phyloP scores from a whole-genome alignment of 2,797 vertebrate genomes.

The Neostethus bicornis region DNA sequence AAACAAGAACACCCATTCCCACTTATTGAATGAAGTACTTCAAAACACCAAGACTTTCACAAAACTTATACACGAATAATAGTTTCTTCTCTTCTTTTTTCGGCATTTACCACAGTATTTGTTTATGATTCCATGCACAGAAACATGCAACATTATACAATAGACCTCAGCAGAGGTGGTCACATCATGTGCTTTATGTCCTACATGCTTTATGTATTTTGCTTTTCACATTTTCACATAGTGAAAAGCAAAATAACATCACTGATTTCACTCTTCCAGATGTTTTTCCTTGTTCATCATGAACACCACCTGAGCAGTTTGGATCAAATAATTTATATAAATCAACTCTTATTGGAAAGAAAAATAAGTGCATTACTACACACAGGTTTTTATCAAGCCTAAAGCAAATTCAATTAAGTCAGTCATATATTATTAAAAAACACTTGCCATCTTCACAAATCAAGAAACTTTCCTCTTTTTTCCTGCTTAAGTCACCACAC shows the following conservation, averaged over 20 bases:
- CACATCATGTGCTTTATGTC: slow-evolving; percentile 12
- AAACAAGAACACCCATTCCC: slow-evolving; percentile 42
- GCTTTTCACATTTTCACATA: slow-evolving; percentile 12
- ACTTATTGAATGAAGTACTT: slow-evolving; percentile 37
- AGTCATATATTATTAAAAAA: background rate
- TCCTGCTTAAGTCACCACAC: slow-evolving; percentile 1
- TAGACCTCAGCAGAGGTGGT: slow-evolving; percentile 54
- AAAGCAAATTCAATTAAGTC: background rate
- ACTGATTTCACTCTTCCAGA: background rate
- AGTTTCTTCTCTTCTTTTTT: too few species aligned
- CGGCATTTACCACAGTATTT: slow-evolving; percentile 68
- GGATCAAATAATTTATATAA: background rate
- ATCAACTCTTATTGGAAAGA: too few species aligned
- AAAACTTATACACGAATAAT: slow-evolving; percentile 81
- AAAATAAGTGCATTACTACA: too few species aligned
- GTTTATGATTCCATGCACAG: slow-evolving; percentile 76
- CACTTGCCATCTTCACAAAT: background rate
- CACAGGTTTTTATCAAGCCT: too few species aligned
- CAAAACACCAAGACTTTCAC: slow-evolving; percentile 48
- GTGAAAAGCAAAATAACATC: background rate
- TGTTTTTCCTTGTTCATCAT: background rate
- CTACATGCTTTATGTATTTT: background rate
- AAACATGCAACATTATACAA: slow-evolving; percentile 48
- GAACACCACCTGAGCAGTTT: background rate
- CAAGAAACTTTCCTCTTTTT: slow-evolving; percentile 8